Conservation (phyloP, 2,888 invertebrate genomes). For the Agrochola lychnidis region DNA sequence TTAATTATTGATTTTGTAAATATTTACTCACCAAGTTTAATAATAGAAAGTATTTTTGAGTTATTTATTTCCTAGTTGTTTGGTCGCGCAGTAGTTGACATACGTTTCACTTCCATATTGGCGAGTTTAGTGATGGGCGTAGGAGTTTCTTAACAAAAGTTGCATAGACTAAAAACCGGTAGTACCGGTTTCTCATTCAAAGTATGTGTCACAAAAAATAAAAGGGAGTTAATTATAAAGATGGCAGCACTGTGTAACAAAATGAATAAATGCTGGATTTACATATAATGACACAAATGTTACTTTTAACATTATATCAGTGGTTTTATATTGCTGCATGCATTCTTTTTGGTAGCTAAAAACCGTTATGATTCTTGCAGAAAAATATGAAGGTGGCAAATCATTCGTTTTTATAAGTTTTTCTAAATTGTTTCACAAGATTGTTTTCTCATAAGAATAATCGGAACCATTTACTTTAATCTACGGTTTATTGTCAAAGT, state of each 20-base stretch:
- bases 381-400: background rate
- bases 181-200: conserved; percentile 48
- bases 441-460: background rate
- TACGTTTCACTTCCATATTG: conserved; percentile 88
- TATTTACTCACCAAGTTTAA: conserved; percentile 83
- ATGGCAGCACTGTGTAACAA: too few relatives aligned
- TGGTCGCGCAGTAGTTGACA: conserved; percentile 85
- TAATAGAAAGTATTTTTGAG: conserved; percentile 79
- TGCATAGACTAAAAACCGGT: conserved; percentile 51
- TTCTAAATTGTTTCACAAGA: background rate
- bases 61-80: conserved; percentile 87
- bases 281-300: background rate
- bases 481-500: conserved; percentile 50
- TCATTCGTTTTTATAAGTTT: background rate
- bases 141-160: conserved; percentile 36
- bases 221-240: background rate
- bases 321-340: background rate
- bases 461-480: background rate
- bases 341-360: background rate
- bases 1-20: conserved; percentile 56
- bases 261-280: background rate
- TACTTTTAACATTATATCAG: too few relatives aligned
- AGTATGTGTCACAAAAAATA: background rate
- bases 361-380: background rate
- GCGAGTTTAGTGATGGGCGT: conserved; percentile 78